Evolutionary conservation across 2,113 vertebrate species (phyloP), one percentile per base, ranked within the genome.

Genomic region (Sigmodon hispidus): DNA sequence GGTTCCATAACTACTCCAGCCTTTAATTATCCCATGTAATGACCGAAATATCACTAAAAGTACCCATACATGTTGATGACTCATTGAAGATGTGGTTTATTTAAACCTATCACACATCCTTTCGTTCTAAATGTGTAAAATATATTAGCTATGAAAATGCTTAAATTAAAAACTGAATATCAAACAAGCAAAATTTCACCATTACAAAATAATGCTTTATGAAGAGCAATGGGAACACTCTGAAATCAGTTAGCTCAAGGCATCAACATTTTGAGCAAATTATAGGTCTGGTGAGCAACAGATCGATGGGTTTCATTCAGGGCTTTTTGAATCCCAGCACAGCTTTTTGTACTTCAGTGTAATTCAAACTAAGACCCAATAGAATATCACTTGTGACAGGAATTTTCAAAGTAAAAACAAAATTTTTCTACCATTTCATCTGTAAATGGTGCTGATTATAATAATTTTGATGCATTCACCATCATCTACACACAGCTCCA

Each of bases 391-490:
- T 94, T 31, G 40, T 2, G 26, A 79, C 16, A 50, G 61, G 24
- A 69, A 36, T 89, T 43, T 93, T 79, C 16, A 55, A 73, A 85
- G 31, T 77, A 50, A 83, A 94, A 75, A 67, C 80, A 94, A 73
- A 63, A 4, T 1, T 3, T 57, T 90, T 94, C 87, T 77, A 84
- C 80, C 48, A 90, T 69, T 90, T 87, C 48, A 61, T 59, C 24
- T 88, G 70, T 34, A 91, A 89, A 96, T 91, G 79, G 10, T 50
- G 2, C 75, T 84, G 45, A 96, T 93, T 84, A 85, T 88, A 73
- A 73, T 73, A 77, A 94, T 92, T 85, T 77, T 88, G 65, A 90
- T n/a, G n/a, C 31, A 67, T 72, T 90, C 15, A 61, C 3, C 50
- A n/a, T 72, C 52, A 13, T 34, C 85, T 16, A 3, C 10, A 70